Conservation (phyloP, 2,888 invertebrate species). For the Dichetophora obliterata region DNA sequence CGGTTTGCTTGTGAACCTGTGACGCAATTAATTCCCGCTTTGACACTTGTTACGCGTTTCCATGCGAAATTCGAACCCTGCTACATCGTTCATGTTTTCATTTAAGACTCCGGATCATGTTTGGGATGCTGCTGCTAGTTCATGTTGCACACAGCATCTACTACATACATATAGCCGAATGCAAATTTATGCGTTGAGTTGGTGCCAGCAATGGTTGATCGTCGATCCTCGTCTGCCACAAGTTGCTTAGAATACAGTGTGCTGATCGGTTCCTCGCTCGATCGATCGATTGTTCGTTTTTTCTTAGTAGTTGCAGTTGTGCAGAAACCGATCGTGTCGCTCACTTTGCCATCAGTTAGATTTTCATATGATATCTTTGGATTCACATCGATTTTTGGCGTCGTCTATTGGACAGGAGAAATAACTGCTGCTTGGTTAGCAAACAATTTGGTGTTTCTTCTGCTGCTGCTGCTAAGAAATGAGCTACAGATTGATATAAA, state of each 20-base stretch:
- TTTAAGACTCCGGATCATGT: background rate
- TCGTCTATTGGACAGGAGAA: background rate
- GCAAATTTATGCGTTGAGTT: slow-evolving; percentile 30
- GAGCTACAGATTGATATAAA: slow-evolving; percentile 5
- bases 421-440: background rate
- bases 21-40: slow-evolving; percentile 37
- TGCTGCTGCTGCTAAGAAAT: background rate
- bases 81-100: slow-evolving; percentile 17
- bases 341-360: slow-evolving; percentile 22
- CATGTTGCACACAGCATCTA: background rate
- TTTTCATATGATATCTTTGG: slow-evolving; percentile 6
- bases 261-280: background rate
- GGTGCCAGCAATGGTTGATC: background rate
- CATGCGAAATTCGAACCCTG: slow-evolving; percentile 21
- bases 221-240: background rate
- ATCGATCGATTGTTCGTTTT: too few relatives aligned
- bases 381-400: slow-evolving; percentile 23
- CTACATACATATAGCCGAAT: slow-evolving; percentile 14
- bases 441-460: slow-evolving; percentile 13
- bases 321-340: background rate
- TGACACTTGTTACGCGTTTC: slow-evolving; percentile 35
- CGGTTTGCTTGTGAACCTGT: slow-evolving; percentile 12
- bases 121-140: background rate
- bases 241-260: background rate
- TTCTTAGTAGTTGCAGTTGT: background rate